Percentiles rank a stretch among this genome's conserved stretches.
Conservation (phyloP, 2,113 vertebrate species). For the Coptodon bakossiorum region DNA sequence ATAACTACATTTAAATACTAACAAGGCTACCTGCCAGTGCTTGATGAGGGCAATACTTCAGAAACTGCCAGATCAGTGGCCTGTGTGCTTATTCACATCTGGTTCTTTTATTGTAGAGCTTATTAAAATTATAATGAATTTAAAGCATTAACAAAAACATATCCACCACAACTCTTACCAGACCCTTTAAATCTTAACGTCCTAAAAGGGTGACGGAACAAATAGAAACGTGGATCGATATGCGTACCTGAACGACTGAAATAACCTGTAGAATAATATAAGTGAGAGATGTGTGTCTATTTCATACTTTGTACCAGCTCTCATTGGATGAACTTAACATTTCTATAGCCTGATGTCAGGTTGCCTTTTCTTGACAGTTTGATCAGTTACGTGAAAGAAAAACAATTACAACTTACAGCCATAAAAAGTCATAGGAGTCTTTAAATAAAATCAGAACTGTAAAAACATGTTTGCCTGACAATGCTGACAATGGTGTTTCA, state of each 20-base stretch:
- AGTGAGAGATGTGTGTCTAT: neutral
- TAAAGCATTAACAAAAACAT: neutral
- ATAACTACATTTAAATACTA: neutral
- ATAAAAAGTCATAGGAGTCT: conserved; percentile 3
- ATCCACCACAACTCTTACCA: neutral
- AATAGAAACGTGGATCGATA: neutral
- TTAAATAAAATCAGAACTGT: neutral
- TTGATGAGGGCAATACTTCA: neutral
- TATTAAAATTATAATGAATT: neutral
- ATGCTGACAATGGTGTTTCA: neutral
- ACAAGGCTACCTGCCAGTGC: neutral
- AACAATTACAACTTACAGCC: neutral
- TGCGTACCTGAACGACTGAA: neutral
- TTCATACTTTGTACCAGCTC: neutral
- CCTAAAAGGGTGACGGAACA: neutral
- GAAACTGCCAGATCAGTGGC: neutral
- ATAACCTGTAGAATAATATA: neutral
- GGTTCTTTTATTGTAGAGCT: neutral
- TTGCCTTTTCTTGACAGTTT: neutral
- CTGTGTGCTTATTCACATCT: neutral
- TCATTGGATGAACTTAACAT: neutral
- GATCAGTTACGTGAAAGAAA: neutral
- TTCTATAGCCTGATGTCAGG: neutral
- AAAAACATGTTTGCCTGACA: neutral
- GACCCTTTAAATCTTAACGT: neutral